Conservation (phyloP, 2,888 invertebrate species). For the Blastobasis lacticolella region DNA sequence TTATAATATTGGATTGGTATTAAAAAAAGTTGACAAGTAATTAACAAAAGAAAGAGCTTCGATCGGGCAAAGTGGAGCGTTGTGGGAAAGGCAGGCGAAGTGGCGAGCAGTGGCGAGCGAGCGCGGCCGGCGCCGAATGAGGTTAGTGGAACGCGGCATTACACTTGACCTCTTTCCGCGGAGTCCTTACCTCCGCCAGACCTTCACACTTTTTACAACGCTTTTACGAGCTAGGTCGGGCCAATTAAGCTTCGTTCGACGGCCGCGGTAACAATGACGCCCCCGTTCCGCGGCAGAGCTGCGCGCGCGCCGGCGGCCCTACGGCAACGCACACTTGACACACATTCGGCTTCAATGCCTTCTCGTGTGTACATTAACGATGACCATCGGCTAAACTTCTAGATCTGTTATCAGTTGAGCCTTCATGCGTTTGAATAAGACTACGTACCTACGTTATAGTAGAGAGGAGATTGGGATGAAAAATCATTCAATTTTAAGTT, state of each 20-base stretch:
- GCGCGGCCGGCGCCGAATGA: conserved; percentile 54
- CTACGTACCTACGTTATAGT: too few species aligned
- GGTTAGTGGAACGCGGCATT: conserved; percentile 71
- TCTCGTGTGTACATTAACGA: conserved; percentile 33
- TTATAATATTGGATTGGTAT: too few species aligned
- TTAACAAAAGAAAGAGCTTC: too few species aligned
- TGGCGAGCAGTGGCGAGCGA: conserved; percentile 15
- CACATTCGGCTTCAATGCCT: conserved; percentile 61
- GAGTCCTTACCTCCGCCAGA: conserved; percentile 73
- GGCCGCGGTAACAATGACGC: conserved; percentile 44
- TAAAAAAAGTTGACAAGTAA: too few species aligned
- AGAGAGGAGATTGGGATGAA: too few species aligned
- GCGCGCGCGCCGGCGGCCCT: conserved; percentile 40
- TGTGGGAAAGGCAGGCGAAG: conserved; percentile 56
- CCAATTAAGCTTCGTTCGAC: conserved; percentile 65
- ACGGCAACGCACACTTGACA: conserved; percentile 56
- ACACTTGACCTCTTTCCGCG: conserved; percentile 72
- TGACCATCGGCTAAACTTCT: conserved; percentile 15
- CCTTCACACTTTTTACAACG: conserved; percentile 72
- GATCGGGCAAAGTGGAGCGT: conserved; percentile 4
- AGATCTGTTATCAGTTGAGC: too few species aligned
- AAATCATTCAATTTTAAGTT: too few species aligned
- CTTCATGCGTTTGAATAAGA: too few species aligned
- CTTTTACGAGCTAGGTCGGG: conserved; percentile 70
- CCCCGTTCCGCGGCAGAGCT: conserved; percentile 32